Conservation (phyloP, 2,888 invertebrate species). For the Cosmia pyralina region DNA sequence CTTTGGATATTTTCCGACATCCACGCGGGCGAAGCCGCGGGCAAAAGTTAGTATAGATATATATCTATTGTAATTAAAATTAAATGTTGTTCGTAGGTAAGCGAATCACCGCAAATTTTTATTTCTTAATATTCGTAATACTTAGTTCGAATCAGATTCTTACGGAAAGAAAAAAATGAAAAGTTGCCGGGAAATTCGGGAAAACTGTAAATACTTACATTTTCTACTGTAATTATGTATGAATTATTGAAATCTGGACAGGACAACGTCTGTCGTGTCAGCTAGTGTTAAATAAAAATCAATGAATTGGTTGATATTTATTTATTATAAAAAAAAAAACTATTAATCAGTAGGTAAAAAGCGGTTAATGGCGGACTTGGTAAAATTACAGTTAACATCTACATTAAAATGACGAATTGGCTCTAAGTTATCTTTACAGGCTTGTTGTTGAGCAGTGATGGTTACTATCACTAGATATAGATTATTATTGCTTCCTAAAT, state of each 20-base stretch:
- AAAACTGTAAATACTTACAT: not conserved
- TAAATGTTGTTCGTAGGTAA: too few relatives aligned
- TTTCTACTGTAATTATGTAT: too few relatives aligned
- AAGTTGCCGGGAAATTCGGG: not conserved
- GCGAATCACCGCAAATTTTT: not conserved
- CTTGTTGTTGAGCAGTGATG: slow-evolving; percentile 73
- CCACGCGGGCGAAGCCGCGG: too few relatives aligned
- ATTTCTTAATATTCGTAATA: too few relatives aligned
- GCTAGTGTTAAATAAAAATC: not conserved
- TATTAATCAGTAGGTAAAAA: slow-evolving; percentile 69
- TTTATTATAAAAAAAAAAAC: slow-evolving; percentile 74
- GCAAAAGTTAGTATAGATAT: too few relatives aligned
- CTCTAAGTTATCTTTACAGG: slow-evolving; percentile 56
- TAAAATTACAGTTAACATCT: slow-evolving; percentile 60
- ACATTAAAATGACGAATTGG: slow-evolving; percentile 50
- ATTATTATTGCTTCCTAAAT: slow-evolving; percentile 48
- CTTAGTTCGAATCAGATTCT: too few relatives aligned
- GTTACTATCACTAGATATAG: slow-evolving; percentile 47
- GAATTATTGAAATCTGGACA: too few relatives aligned
- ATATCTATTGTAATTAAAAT: too few relatives aligned
- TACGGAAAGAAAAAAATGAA: too few relatives aligned
- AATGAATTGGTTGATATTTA: slow-evolving; percentile 14
- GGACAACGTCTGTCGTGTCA: not conserved
- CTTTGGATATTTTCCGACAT: too few relatives aligned
- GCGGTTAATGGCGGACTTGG: slow-evolving; percentile 55